These are phyloP conservation scores for Meloidogyne exigua DNA, from an alignment of 1,140 invertebrate genomes.

Conservation along the genomic window DNA sequence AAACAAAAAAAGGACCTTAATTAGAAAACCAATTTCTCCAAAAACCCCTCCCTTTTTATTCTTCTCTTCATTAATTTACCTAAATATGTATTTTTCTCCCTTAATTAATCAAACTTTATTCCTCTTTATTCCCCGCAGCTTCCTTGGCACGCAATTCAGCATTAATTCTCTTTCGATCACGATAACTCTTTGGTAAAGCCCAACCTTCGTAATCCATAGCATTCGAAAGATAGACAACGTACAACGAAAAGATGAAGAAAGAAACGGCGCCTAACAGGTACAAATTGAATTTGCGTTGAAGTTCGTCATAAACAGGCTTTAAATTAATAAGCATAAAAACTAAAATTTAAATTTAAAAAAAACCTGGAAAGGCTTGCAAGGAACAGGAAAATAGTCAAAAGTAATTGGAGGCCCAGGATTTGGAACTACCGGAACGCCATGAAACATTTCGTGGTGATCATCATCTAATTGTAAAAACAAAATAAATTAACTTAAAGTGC, in stretches of 20 bases:
- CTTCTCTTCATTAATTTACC: too few relatives aligned
- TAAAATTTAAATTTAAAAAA: neutral
- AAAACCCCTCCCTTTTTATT: too few relatives aligned
- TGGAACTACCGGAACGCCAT: neutral
- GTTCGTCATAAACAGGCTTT: slow-evolving; percentile 11
- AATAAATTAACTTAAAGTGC: too few relatives aligned
- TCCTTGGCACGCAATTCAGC: slow-evolving; percentile 13
- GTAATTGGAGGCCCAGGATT: slow-evolving; percentile 18
- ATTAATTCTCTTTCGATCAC: slow-evolving; percentile 15
- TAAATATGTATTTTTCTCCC: too few relatives aligned
- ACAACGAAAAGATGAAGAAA: neutral
- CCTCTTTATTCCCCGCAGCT: neutral
- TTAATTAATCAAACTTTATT: too few relatives aligned
- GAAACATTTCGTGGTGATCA: neutral
- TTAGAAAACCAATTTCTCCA: too few relatives aligned
- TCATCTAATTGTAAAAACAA: neutral
- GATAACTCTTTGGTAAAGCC: neutral
- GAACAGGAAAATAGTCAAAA: slow-evolving; percentile 15
- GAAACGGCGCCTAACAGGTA: neutral
- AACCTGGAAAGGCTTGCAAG: slow-evolving; percentile 16
- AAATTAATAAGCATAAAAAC: neutral
- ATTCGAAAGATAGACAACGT: neutral
- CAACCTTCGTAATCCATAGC: neutral
- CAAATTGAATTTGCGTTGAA: slow-evolving; percentile 9
- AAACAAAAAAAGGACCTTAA: too few relatives aligned